Conservation (phyloP, 2,888 invertebrate genomes). For the Iphiclides podalirius region DNA sequence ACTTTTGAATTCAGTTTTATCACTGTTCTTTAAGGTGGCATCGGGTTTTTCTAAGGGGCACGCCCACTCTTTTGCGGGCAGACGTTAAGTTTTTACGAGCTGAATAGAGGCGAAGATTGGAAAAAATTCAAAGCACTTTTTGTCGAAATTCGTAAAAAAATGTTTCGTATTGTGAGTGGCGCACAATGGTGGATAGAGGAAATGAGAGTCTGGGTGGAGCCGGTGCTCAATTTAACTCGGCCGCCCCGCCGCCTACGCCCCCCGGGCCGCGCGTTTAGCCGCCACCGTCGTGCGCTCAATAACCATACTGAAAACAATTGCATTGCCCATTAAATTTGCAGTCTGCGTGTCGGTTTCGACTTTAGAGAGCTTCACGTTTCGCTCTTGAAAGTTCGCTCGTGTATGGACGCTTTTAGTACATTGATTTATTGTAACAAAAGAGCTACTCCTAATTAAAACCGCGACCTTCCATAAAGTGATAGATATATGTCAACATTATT, state of each 20-base stretch:
- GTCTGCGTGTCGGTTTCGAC: conserved; percentile 19
- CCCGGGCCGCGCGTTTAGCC: conserved; percentile 14
- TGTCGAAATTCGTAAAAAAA: conserved; percentile 73
- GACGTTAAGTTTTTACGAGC: conserved; percentile 70
- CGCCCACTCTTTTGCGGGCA: conserved; percentile 56
- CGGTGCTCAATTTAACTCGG: conserved; percentile 72
- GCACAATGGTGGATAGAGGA: conserved; percentile 75
- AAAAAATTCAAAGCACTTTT: conserved; percentile 77
- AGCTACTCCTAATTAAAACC: too few relatives aligned
- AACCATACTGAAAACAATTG: conserved; percentile 45
- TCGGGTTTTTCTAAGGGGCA: conserved; percentile 38
- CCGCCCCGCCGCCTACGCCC: conserved; percentile 30
- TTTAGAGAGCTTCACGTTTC: conserved; percentile 14
- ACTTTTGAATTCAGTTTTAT: conserved; percentile 50
- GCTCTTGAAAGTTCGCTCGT: conserved; percentile 3
- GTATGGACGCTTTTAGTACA: conserved; percentile 2
- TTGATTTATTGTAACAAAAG: not conserved
- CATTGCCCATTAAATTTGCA: conserved; percentile 27
- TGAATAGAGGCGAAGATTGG: conserved; percentile 77
- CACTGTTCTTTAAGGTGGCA: conserved; percentile 36
- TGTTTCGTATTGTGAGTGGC: conserved; percentile 78
- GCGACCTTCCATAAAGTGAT: too few relatives aligned
- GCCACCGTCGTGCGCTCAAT: conserved; percentile 45
- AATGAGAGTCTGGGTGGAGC: conserved; percentile 77
- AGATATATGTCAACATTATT: too few relatives aligned